A percentile compares a stretch with the other conserved stretches of the same genome.
phyloP scores from a whole-genome alignment of 2,797 vertebrate species.

The Coendou prehensilis region DNA sequence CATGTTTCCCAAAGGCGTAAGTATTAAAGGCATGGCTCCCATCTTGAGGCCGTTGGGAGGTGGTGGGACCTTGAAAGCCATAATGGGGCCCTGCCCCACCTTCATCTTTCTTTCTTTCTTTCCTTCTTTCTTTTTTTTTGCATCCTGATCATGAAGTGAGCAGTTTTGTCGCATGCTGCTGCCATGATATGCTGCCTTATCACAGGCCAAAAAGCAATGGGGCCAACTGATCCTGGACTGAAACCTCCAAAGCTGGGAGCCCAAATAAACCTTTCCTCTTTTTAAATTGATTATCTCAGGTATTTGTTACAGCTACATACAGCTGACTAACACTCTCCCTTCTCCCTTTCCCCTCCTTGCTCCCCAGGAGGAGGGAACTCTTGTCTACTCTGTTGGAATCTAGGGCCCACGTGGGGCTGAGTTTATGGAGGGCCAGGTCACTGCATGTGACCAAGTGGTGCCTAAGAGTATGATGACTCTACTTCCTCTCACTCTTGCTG shows the following conservation, averaged over 20 bases:
- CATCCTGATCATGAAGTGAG: background rate
- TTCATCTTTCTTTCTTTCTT: background rate
- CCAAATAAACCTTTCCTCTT: background rate
- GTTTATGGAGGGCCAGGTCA: too few species aligned
- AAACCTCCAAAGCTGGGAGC: background rate
- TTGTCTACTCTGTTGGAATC: background rate
- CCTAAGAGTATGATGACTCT: rapidly evolving
- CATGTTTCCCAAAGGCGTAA: too few species aligned
- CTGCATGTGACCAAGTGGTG: background rate
- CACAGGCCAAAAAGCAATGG: background rate
- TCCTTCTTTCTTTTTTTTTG: background rate
- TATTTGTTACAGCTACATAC: background rate
- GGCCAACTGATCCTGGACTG: background rate
- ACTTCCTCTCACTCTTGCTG: background rate
- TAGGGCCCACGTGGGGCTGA: background rate
- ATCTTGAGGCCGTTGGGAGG: background rate
- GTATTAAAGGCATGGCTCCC: too few species aligned
- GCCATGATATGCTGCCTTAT: background rate
- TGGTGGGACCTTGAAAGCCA: background rate
- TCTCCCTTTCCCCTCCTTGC: background rate
- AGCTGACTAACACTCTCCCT: background rate
- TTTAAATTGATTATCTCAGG: background rate
- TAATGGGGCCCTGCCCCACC: background rate
- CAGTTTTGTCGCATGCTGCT: too few species aligned
- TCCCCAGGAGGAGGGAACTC: background rate